Conservation (phyloP, 37 sponge, comb jelly and placozoan species). For the Petrosia ficiformis region DNA sequence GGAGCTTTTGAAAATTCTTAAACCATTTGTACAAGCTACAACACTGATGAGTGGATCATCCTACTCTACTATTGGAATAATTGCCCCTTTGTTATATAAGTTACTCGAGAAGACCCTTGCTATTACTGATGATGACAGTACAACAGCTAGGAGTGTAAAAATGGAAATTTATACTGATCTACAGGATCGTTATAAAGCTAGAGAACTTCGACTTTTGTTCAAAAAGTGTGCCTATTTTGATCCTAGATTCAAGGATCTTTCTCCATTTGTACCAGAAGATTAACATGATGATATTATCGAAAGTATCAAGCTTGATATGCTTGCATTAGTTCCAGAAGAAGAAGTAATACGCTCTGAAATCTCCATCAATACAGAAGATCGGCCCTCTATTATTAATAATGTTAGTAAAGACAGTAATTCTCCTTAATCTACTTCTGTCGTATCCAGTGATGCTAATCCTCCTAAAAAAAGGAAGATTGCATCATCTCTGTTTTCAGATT, state of each 20-base stretch:
- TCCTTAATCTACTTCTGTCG: not conserved
- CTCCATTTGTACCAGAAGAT: constrained; percentile 2
- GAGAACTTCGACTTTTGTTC: not conserved
- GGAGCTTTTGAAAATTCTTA: not conserved
- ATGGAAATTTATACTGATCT: not conserved
- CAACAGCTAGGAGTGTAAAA: not conserved
- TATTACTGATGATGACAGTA: not conserved
- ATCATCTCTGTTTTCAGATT: not conserved
- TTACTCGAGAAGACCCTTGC: not conserved
- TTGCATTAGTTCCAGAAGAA: not conserved
- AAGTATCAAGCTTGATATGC: not conserved
- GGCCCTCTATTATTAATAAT: no score
- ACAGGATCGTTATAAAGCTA: not conserved
- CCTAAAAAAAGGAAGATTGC: not conserved
- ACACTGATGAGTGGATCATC: not conserved
- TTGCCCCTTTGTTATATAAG: not conserved
- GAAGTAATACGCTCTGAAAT: not conserved
- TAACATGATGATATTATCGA: not conserved
- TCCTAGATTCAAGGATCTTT: constrained; percentile 14
- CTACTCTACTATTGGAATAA: not conserved
- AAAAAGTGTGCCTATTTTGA: not conserved
- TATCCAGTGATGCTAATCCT: not conserved
- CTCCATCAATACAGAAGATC: no score
- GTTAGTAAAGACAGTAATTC: not conserved
- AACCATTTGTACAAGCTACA: not conserved